Base-by-base conservation (phyloP, 2,888 invertebrate species). In the Drosophila pegasa region DNA sequence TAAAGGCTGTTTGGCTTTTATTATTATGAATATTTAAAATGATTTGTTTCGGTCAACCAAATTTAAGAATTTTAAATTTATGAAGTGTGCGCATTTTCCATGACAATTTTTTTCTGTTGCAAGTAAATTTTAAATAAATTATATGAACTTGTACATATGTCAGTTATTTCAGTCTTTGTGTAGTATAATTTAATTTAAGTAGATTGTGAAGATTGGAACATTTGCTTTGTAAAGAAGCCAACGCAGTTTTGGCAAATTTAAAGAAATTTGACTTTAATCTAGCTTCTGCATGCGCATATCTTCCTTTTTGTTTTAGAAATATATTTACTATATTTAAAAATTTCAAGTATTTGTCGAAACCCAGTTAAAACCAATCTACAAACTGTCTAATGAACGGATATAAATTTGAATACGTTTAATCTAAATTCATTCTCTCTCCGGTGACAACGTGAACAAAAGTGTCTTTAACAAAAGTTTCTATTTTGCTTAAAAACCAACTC, bases 401-500 rank as follows among this genome's bases (percentile, higher is more conserved):
- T 8, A 22, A 50, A 35, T 47, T 45, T 16, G n/a, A 56, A 61
- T 62, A 14, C 35, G 8, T 27, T 56, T 54, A 41, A 50, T 55
- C 60, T 27, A 16, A 47, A 41, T 12, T 54, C 8, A 33, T 27
- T 0, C 9, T 8, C n/a, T 14, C 2, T 12, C 16, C 35, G 25
- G 6, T 20, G n/a, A 27, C 51, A 55, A 12, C 9, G n/a, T n/a
- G n/a, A n/a, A n/a, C n/a, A n/a, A 31, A 9, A 10, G 2, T 2
- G 33, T 33, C 37, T 72, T 63, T 37, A 57, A 60, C 47, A 25
- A 16, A 76, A 50, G 14, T 45, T 38, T 33, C 60, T 45, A 55
- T 52, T 70, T 47, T 12, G 35, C 55, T 35, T 35, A 25, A 58
- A 75, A 62, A 68, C 25, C 60, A 64, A 58, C 63, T 54, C 43